Percentiles rank a stretch among this genome's conserved stretches.
phyloP scores from a whole-genome alignment of 2,113 vertebrate genomes.

The Lophura nycthemera region DNA sequence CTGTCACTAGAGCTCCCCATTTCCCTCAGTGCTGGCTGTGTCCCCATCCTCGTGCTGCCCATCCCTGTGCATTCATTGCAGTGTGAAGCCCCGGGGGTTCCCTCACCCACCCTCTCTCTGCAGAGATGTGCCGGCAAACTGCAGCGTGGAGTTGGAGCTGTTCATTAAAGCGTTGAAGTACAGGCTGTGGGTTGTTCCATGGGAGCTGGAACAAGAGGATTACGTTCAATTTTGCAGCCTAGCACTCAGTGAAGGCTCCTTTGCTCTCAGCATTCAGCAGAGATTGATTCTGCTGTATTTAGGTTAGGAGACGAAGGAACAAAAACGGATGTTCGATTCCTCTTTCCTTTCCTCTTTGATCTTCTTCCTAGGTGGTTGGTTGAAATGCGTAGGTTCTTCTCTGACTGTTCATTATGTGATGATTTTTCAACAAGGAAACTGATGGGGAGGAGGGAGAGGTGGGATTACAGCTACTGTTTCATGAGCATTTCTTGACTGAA shows the following conservation, averaged over 20 bases:
- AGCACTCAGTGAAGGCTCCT: slow-evolving; percentile 15
- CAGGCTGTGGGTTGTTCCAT: slow-evolving; percentile 11
- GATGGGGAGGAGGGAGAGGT: neutral
- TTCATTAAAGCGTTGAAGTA: neutral
- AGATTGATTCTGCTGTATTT: slow-evolving; percentile 17
- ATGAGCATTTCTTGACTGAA: slow-evolving; percentile 16
- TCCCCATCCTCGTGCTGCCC: neutral
- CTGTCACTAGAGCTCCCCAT: neutral
- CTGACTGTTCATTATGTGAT: neutral
- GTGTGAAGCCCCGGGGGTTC: neutral
- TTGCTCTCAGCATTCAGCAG: slow-evolving; percentile 16
- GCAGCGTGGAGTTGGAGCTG: neutral
- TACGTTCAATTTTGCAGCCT: slow-evolving; percentile 34
- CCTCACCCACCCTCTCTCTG: neutral
- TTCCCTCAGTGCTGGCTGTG: neutral
- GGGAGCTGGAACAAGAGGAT: slow-evolving; percentile 5
- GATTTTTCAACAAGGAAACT: slow-evolving; percentile 14
- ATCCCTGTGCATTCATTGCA: neutral
- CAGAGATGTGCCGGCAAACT: neutral
- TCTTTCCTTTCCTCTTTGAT: slow-evolving; percentile 20
- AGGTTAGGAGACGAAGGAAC: neutral
- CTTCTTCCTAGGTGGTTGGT: slow-evolving; percentile 6
- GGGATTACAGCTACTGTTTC: neutral
- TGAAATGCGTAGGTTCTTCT: slow-evolving; percentile 14
- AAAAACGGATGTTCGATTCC: slow-evolving; percentile 18